These are phyloP conservation scores for Biston betularia DNA, from an alignment of 2,888 invertebrate genomes.

Conservation along the genomic window DNA sequence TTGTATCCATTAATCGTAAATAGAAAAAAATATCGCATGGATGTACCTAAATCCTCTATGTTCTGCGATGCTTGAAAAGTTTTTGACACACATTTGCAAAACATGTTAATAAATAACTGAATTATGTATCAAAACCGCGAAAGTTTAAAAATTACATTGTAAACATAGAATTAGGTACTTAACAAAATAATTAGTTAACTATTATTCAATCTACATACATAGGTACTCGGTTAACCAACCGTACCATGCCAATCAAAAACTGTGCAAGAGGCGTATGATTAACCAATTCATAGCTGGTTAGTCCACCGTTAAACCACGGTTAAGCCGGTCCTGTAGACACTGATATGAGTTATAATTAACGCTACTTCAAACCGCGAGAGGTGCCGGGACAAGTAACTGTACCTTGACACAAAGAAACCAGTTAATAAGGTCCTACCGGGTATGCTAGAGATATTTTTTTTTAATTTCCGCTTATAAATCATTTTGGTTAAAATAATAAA, in stretches of 20 bases:
- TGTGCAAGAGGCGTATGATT: conserved; percentile 34
- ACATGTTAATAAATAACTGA: too few species aligned
- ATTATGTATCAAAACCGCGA: too few species aligned
- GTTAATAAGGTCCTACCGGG: conserved; percentile 7
- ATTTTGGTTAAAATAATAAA: too few species aligned
- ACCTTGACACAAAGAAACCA: conserved; percentile 9
- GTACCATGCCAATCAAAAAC: conserved; percentile 19
- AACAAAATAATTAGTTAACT: background rate
- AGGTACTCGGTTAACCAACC: background rate
- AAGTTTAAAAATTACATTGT: too few species aligned
- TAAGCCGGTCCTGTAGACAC: conserved; percentile 24
- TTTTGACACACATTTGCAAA: too few species aligned
- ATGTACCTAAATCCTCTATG: too few species aligned
- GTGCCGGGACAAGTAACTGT: conserved; percentile 34
- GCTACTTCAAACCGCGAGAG: conserved; percentile 36
- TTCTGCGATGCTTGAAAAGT: too few species aligned
- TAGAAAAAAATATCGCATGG: too few species aligned
- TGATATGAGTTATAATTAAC: conserved; percentile 41
- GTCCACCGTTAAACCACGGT: conserved; percentile 10
- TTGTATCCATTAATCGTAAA: too few species aligned
- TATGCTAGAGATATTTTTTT: too few species aligned
- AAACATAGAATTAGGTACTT: too few species aligned
- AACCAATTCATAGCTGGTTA: conserved; percentile 29
- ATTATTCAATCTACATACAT: background rate
- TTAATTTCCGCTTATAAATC: too few species aligned